These are phyloP conservation scores for Diuraphis noxia DNA, from an alignment of 1,140 invertebrate species.

Conservation along the genomic window DNA sequence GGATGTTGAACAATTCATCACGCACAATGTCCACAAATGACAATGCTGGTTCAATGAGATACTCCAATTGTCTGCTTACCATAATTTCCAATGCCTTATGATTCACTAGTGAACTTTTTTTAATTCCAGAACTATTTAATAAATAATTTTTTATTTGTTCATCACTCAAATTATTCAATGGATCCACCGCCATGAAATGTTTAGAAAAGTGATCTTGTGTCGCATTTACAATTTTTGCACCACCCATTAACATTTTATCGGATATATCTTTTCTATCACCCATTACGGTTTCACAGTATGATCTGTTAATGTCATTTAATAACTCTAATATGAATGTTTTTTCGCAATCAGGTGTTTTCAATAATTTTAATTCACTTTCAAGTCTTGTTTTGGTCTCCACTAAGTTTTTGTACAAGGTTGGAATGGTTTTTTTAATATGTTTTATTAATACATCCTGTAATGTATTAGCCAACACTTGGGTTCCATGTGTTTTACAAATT, in stretches of 20 bases:
- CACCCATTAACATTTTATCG: slow-evolving; percentile 74
- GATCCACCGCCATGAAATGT: slow-evolving; percentile 68
- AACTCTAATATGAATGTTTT: background rate
- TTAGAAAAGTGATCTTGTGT: slow-evolving; percentile 60
- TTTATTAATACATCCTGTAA: slow-evolving; percentile 71
- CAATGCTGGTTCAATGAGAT: slow-evolving; percentile 71
- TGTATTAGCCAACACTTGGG: slow-evolving; percentile 67
- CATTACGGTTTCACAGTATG: slow-evolving; percentile 73
- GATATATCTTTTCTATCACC: slow-evolving; percentile 73
- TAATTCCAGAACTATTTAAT: slow-evolving; percentile 71
- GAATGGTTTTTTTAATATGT: slow-evolving; percentile 71
- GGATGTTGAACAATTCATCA: slow-evolving; percentile 66
- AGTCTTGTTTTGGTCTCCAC: slow-evolving; percentile 70
- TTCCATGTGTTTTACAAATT: slow-evolving; percentile 68
- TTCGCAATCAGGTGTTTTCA: background rate
- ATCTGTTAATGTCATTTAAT: slow-evolving; percentile 61
- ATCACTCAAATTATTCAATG: slow-evolving; percentile 66
- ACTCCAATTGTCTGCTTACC: slow-evolving; percentile 72
- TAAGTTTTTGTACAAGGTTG: slow-evolving; percentile 69
- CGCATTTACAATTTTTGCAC: slow-evolving; percentile 74
- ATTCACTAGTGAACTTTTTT: slow-evolving; percentile 72
- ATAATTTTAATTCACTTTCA: slow-evolving; percentile 59
- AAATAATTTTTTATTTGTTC: slow-evolving; percentile 73
- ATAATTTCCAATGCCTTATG: slow-evolving; percentile 75
- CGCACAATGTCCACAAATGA: slow-evolving; percentile 74